phyloP scores from a whole-genome alignment of 2,797 vertebrate genomes.

The Cyclura pinguis region DNA sequence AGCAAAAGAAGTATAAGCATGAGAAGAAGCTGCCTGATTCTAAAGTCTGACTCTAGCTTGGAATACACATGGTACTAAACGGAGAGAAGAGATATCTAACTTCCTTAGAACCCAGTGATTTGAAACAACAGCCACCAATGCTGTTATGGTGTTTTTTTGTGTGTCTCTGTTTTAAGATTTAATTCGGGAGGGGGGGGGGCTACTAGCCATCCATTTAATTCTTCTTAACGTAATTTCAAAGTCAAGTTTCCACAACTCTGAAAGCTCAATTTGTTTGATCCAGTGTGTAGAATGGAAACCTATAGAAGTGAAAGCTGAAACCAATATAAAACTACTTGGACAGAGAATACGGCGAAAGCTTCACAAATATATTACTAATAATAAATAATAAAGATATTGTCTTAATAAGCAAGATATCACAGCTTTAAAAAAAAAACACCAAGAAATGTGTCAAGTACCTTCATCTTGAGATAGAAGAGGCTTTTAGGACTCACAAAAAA shows the following conservation, averaged over 20 bases:
- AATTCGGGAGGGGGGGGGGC: neutral
- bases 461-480: neutral
- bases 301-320: neutral
- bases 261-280: neutral
- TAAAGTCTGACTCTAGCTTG: neutral
- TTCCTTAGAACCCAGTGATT: neutral
- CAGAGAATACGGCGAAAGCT: neutral
- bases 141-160: accelerated
- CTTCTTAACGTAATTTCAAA: neutral
- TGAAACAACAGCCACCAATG: neutral
- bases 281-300: neutral
- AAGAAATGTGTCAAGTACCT: slow-evolving; percentile 13
- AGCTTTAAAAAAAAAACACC: slow-evolving; percentile 17
- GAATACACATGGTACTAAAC: neutral
- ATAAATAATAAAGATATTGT: slow-evolving; percentile 10
- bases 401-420: slow-evolving; percentile 17
- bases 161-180: neutral
- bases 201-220: accelerated
- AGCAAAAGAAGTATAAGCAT: neutral
- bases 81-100: neutral
- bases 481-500: neutral
- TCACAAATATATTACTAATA: slow-evolving; percentile 2
- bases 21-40: neutral
- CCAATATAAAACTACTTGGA: neutral
- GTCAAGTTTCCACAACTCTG: neutral